Percentiles rank a stretch among this genome's conserved stretches.
These are phyloP conservation scores for Sanderia malayensis DNA, from an alignment of 30 jellyfish, hydroid and myxozoan species.

Conservation along the genomic window DNA sequence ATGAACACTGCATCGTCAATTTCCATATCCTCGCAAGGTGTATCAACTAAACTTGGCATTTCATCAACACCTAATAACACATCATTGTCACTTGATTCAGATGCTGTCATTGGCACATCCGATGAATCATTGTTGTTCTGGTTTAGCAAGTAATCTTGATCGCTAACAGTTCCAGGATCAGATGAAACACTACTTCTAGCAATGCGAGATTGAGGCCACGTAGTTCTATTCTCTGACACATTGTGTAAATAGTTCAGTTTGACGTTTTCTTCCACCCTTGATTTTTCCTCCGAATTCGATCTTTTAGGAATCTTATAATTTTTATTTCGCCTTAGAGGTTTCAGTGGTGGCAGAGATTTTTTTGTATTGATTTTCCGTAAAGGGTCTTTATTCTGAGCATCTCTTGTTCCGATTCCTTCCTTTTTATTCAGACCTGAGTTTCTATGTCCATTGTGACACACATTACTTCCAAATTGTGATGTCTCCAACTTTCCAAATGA, in stretches of 20 bases:
- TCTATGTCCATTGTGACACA: too few species aligned
- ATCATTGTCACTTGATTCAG: background rate
- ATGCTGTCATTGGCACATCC: background rate
- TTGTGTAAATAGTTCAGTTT: background rate
- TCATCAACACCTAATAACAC: background rate
- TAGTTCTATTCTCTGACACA: background rate
- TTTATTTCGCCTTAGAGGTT: slow-evolving; percentile 5
- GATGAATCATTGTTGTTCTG: background rate
- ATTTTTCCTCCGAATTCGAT: background rate
- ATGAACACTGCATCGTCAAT: slow-evolving; percentile 64
- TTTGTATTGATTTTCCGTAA: background rate
- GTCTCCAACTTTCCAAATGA: too few species aligned
- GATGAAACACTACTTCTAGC: background rate
- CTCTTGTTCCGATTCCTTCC: background rate
- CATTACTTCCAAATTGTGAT: too few species aligned
- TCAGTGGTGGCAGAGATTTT: slow-evolving; percentile 16
- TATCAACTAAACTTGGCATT: background rate
- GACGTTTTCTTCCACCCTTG: background rate
- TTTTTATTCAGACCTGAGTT: background rate
- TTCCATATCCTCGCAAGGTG: slow-evolving; percentile 60
- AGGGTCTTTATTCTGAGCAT: background rate
- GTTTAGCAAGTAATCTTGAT: background rate
- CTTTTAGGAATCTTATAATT: slow-evolving; percentile 17
- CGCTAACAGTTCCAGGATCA: background rate
- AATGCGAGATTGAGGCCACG: background rate